Conservation (phyloP, 2,113 vertebrate species). For the Steatornis caripensis region DNA sequence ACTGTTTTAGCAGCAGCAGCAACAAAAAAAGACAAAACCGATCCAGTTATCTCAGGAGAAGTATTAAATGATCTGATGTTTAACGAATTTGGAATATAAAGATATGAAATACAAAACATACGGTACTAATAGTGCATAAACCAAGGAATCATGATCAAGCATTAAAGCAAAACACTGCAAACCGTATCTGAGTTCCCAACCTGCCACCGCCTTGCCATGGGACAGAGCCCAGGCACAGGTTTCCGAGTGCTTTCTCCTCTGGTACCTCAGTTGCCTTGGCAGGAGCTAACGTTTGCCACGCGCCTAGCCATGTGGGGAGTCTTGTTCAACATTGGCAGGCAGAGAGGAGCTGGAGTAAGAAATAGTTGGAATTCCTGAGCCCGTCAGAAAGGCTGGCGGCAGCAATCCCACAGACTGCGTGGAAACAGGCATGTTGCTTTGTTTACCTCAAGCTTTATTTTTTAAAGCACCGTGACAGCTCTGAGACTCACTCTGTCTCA, state of each 20-base stretch:
- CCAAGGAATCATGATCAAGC: rapidly evolving
- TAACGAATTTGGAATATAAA: background rate
- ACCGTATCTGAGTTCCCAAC: rapidly evolving
- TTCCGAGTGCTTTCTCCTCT: rapidly evolving
- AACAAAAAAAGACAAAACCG: background rate
- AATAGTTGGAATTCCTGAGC: constrained; percentile 51
- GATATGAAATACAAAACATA: background rate
- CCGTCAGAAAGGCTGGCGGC: background rate
- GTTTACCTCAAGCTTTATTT: constrained; percentile 43
- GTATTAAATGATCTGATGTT: background rate
- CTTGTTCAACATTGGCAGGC: background rate
- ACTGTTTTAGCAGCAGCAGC: background rate
- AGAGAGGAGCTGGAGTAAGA: constrained; percentile 19
- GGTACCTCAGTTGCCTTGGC: background rate
- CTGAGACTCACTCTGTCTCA: background rate
- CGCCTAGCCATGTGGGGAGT: background rate
- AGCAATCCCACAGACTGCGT: background rate
- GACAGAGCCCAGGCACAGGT: rapidly evolving
- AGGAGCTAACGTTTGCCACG: rapidly evolving
- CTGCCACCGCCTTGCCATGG: rapidly evolving
- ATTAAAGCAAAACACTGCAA: background rate
- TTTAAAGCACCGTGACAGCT: constrained; percentile 9
- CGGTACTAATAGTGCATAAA: background rate
- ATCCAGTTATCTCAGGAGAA: background rate
- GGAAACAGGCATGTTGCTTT: constrained; percentile 30